These are phyloP conservation scores for Eumacrocentrus americanus DNA, from an alignment of 2,888 invertebrate genomes.

Conservation along the genomic window DNA sequence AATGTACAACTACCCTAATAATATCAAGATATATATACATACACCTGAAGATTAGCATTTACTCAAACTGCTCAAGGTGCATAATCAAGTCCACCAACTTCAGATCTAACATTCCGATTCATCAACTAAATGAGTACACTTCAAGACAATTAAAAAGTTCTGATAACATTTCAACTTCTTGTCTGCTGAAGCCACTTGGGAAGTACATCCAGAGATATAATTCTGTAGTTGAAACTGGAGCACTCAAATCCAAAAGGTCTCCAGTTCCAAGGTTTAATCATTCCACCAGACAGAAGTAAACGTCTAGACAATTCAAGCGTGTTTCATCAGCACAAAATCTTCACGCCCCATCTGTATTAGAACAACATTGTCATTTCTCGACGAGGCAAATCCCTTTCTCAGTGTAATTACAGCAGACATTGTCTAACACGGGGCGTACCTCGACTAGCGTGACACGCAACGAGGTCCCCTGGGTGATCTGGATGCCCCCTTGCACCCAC, in stretches of 20 bases:
- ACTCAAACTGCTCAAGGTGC: slow-evolving; percentile 13
- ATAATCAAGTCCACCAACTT: slow-evolving; percentile 11
- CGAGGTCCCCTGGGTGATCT: slow-evolving; percentile 8
- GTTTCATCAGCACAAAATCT: too few relatives aligned
- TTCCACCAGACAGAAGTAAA: too few relatives aligned
- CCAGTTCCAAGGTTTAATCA: too few relatives aligned
- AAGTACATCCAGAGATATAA: too few relatives aligned
- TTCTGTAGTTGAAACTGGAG: too few relatives aligned
- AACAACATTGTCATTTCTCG: slow-evolving; percentile 1
- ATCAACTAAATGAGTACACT: too few relatives aligned
- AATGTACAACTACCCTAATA: slow-evolving; percentile 2
- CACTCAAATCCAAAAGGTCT: too few relatives aligned
- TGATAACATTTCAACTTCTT: too few relatives aligned
- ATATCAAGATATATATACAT: too few relatives aligned
- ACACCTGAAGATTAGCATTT: slow-evolving; percentile 16
- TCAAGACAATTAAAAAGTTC: too few relatives aligned
- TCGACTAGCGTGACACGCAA: slow-evolving; percentile 45
- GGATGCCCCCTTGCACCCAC: neutral
- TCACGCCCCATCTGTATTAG: too few relatives aligned
- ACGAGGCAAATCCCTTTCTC: slow-evolving; percentile 30
- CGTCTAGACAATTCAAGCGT: neutral
- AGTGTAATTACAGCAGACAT: slow-evolving; percentile 52
- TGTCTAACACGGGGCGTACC: slow-evolving; percentile 43
- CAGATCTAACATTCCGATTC: slow-evolving; percentile 2
- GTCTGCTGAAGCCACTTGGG: too few relatives aligned